Evolutionary conservation across 2,797 vertebrate species (phyloP).

Genomic region (Monodelphis domestica): DNA sequence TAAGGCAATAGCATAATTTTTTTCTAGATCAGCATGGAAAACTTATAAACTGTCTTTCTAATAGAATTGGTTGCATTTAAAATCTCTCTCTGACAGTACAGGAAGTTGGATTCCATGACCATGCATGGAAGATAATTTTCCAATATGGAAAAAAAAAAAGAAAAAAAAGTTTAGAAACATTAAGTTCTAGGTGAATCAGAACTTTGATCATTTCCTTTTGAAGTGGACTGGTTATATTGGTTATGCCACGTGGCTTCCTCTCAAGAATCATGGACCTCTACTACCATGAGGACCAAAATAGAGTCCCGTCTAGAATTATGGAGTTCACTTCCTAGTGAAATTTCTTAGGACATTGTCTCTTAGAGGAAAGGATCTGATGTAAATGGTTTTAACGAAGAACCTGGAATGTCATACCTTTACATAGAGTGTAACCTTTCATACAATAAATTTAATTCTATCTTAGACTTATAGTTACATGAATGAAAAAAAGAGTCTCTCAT

Average conservation of each 20-base stretch:
- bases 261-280: not conserved
- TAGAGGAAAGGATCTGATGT: not conserved
- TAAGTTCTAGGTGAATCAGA: not conserved
- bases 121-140: constrained; percentile 16
- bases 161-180: not conserved
- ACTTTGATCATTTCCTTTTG: not conserved
- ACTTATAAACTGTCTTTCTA: not conserved
- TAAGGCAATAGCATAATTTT: not conserved
- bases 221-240: not conserved
- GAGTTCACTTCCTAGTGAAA: not conserved
- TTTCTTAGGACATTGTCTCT: not conserved
- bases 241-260: not conserved
- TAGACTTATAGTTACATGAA: not conserved
- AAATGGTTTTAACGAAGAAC: not conserved
- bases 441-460: not conserved
- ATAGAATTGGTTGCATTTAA: not conserved
- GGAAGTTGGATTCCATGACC: not conserved
- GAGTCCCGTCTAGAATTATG: not conserved
- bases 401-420: not conserved
- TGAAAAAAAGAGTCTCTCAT: not conserved
- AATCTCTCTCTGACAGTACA: constrained; percentile 2
- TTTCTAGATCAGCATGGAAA: constrained; percentile 46
- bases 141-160: constrained; percentile 2
- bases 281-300: not conserved
- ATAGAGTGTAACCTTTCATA: too few species aligned